Conservation (phyloP, 2,888 invertebrate species). For the Torymus tubicola region DNA sequence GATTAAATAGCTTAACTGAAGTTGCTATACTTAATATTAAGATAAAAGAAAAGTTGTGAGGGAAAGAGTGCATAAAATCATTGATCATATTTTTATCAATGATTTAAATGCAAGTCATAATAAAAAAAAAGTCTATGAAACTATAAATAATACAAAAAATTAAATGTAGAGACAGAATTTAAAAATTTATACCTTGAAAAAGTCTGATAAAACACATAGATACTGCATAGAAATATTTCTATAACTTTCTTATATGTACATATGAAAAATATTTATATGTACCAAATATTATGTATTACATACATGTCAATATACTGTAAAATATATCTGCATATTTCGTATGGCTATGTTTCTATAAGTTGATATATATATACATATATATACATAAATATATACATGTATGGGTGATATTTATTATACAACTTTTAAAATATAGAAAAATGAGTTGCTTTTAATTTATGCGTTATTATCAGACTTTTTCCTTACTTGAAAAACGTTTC, state of each 20-base stretch:
- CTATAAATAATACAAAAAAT: constrained; percentile 38
- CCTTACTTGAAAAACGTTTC: constrained; percentile 45
- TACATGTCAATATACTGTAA: constrained; percentile 55
- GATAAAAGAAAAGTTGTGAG: constrained; percentile 46
- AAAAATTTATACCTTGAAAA: constrained; percentile 47
- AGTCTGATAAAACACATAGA: constrained; percentile 53
- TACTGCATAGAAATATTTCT: constrained; percentile 53
- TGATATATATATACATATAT: constrained; percentile 22
- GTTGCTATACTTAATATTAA: constrained; percentile 57
- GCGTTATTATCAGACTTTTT: constrained; percentile 58
- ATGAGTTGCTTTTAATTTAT: constrained; percentile 39
- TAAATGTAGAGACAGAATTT: constrained; percentile 31
- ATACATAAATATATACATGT: constrained; percentile 19
- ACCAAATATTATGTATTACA: constrained; percentile 51
- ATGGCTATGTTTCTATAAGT: constrained; percentile 49
- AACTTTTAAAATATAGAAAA: constrained; percentile 48
- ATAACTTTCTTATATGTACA: constrained; percentile 49
- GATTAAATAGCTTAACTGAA: constrained; percentile 61
- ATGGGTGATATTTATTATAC: constrained; percentile 47
- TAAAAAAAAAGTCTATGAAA: constrained; percentile 42
- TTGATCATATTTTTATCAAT: constrained; percentile 52
- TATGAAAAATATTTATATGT: constrained; percentile 37
- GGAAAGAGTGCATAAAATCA: constrained; percentile 36
- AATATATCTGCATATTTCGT: constrained; percentile 48
- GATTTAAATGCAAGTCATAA: constrained; percentile 39